Base-by-base conservation (phyloP, 2,797 vertebrate species). In the Eospalax fontanierii region DNA sequence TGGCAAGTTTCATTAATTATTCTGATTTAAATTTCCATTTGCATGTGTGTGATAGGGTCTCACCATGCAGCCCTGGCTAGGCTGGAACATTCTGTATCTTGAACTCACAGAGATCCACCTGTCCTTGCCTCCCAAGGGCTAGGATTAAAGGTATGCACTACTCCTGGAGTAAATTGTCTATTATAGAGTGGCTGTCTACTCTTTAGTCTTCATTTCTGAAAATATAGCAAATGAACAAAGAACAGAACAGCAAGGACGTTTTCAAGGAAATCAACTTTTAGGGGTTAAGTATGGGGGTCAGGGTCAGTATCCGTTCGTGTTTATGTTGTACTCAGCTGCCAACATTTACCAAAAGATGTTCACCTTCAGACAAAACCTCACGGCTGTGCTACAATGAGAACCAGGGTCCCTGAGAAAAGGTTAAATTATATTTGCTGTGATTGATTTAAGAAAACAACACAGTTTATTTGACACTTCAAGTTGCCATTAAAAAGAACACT, bases 371-470 rank as follows among this genome's bases (percentile, higher is more conserved):
- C 40, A 89, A 89, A 90, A 40, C 9, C 22, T 80, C n/a, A 66
- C 7, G 24, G 1, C 26, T 35, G 30, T 68, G 15, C 54, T 74
- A 18, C 2, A 57, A 16, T 43, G 28, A 76, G 74, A 92, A 89
- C 3, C 16, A 1, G 1, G 19, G 2, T 57, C 26, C 66, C 33
- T 50, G 63, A 54, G 22, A 68, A 75, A 85, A 90, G 1, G 4
- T 50, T 40, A 79, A 83, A 46, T 84, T 76, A 68, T 50, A 84
- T 89, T 80, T 73, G 50, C 21, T 76, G 43, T 30, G 40, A 35
- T 91, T 93, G 65, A 92, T 63, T 90, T 95, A 82, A 86, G 65
- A 95, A 83, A 86, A 71, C 6, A 94, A 87, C 40, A 50, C 86
- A 71, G 26, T 89, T 93, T 71, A 87, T 70, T 73, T 93, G 80